Base-by-base conservation (phyloP, 2,797 vertebrate species). In the Lindbergichthys nudifrons region DNA sequence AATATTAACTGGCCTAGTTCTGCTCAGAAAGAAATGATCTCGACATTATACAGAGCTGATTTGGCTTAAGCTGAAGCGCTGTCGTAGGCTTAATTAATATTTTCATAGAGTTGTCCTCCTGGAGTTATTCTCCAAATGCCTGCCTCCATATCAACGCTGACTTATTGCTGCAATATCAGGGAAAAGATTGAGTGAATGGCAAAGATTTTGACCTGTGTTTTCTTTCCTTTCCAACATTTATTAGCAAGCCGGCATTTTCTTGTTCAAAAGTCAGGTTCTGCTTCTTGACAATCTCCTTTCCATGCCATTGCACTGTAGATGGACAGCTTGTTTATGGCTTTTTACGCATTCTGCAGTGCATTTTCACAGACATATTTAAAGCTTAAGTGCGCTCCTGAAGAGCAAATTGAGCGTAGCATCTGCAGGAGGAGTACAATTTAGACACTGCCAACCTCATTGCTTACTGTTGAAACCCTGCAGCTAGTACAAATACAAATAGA, bases 11-110 rank as follows among this genome's bases (percentile, higher is more conserved):
- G 79, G 50, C 79, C 77, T 77, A 79, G 63, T 83, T 88, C 65
- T 84, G 63, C 57, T 82, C 63, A 52, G 61, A 63, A 75, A 50
- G 63, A 90, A 82, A 86, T 87, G 65, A 88, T 86, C 77, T 85
- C 13, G 0, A 70, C 75, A 77, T 84, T 73, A 83, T 62, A 77
- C 70, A 64, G 80, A 64, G 47, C 73, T 65, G 85, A 79, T 87
- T 84, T 83, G 71, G 74, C 61, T 87, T 72, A 54, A 67, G 73
- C 78, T 79, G 66, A 80, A 41, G 69, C 74, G 75, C 54, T 84
- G 80, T 81, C 81, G 53, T 84, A 85, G 88, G 86, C 88, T 88
- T 87, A 87, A 90, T 91, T 90, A 87, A 88, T 86, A 80, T 82
- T 87, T 87, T 85, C 73, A 87, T 74, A 58, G 62, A 83, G 82